Base-by-base conservation (phyloP, 2,113 vertebrate species). In the Xiphophorus maculatus region DNA sequence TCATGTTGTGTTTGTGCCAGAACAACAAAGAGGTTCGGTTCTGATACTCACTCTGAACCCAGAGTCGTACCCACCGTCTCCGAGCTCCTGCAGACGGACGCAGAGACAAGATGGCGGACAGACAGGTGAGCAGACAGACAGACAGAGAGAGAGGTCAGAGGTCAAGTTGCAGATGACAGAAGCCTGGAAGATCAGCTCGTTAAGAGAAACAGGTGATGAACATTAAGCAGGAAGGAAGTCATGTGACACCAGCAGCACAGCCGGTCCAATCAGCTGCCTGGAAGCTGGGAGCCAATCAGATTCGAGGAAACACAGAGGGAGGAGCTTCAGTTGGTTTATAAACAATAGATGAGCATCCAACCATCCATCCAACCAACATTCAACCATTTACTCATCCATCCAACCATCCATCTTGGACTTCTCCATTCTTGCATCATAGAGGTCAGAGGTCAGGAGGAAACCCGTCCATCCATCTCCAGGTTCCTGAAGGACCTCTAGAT, bases 41-140 rank as follows among this genome's bases (percentile, higher is more conserved):
- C 80, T 85, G 69, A 93, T 94, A 94, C 93, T 94, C 93, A 94
- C 93, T 92, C 92, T 88, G 88, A 87, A 93, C 78, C 88, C 88
- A 88, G 89, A 90, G 61, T 84, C 87, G 81, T 72, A 88, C 73
- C 78, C 92, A 91, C 87, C 89, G 42, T 91, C 92, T 84, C 91
- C 90, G 11, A 90, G 88, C 63, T 93, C 93, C 93, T 94, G 93
- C 77, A 67, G 74, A 77, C 61, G 71, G 77, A 80, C 33, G 71
- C 74, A 90, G 74, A 29, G 77, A 37, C 84, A 58, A 67, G 33
- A 73, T 74, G 65, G 17, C 14, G 17, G 76, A 75, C 61, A 71
- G 77, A 82, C 54, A 77, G 79, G 89, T 78, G 54, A 79, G 87
- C 76, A 84, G 70, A 88, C 54, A 79, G 77, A 81, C 74, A 80